phyloP scores from a whole-genome alignment of 2,113 vertebrate species.

The Bubo scandiacus region DNA sequence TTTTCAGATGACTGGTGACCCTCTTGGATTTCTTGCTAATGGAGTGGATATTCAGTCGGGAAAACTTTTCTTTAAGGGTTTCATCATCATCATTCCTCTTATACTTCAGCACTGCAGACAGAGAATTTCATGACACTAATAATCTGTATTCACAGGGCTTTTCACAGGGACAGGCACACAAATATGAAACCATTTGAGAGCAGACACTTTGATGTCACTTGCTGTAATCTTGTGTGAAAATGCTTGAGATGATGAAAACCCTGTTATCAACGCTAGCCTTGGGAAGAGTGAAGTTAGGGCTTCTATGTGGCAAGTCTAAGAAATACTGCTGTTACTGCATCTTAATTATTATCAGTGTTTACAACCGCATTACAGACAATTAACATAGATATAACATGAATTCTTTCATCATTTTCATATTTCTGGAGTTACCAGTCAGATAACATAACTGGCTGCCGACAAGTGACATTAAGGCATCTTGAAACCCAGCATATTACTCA shows the following conservation, averaged over 20 bases:
- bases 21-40: conserved; percentile 96
- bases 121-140: conserved; percentile 8
- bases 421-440: background rate
- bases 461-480: background rate
- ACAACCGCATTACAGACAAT: background rate
- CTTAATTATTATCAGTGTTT: conserved; percentile 21
- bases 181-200: background rate
- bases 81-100: conserved; percentile 91
- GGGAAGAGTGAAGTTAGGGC: background rate
- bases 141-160: background rate
- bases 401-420: background rate
- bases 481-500: background rate
- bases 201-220: conserved; percentile 13
- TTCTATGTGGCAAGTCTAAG: background rate
- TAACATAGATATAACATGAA: background rate
- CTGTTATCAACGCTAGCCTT: background rate
- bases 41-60: conserved; percentile 93
- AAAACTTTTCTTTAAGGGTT: conserved; percentile 88
- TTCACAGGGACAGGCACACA: background rate
- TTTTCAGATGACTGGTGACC: conserved; percentile 92
- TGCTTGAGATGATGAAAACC: conserved; percentile 12
- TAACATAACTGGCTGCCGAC: background rate
- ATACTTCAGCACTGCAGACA: conserved; percentile 90
- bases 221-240: conserved; percentile 35
- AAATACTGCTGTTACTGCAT: background rate